phyloP scores from a whole-genome alignment of 2,113 vertebrate genomes.

The Odontophorus gujanensis region DNA sequence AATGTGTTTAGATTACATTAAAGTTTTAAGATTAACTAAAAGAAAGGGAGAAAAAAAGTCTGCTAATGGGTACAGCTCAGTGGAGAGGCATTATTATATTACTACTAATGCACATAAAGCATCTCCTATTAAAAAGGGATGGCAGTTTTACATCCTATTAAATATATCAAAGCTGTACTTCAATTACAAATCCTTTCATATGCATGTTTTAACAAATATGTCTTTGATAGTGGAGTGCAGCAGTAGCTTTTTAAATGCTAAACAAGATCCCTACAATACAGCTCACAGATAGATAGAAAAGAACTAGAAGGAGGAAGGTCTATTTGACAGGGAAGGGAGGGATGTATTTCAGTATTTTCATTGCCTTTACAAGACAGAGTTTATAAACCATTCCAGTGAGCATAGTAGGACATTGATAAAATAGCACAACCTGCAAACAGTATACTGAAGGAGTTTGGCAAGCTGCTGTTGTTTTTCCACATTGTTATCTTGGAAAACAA shows the following conservation, averaged over 20 bases:
- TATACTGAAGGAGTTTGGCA: background rate
- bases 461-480: slow-evolving; percentile 45
- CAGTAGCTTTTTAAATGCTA: slow-evolving; percentile 73
- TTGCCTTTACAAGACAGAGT: background rate
- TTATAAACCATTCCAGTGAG: slow-evolving; percentile 37
- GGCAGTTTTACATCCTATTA: slow-evolving; percentile 81
- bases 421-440: slow-evolving; percentile 19
- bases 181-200: slow-evolving; percentile 82
- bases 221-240: slow-evolving; percentile 77
- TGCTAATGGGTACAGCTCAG: slow-evolving; percentile 72
- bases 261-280: slow-evolving; percentile 27
- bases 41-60: slow-evolving; percentile 68
- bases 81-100: slow-evolving; percentile 79
- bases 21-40: slow-evolving; percentile 79
- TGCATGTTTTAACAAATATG: slow-evolving; percentile 80
- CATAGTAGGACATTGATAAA: background rate
- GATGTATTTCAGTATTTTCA: slow-evolving; percentile 37
- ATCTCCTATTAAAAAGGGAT: slow-evolving; percentile 78
- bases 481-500: slow-evolving; percentile 62
- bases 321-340: background rate
- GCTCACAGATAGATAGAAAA: background rate
- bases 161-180: slow-evolving; percentile 81
- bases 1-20: slow-evolving; percentile 78
- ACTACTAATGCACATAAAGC: slow-evolving; percentile 80
- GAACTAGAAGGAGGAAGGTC: background rate